These are phyloP conservation scores for Epinotia nisella DNA, from an alignment of 2,888 invertebrate genomes.

Conservation along the genomic window DNA sequence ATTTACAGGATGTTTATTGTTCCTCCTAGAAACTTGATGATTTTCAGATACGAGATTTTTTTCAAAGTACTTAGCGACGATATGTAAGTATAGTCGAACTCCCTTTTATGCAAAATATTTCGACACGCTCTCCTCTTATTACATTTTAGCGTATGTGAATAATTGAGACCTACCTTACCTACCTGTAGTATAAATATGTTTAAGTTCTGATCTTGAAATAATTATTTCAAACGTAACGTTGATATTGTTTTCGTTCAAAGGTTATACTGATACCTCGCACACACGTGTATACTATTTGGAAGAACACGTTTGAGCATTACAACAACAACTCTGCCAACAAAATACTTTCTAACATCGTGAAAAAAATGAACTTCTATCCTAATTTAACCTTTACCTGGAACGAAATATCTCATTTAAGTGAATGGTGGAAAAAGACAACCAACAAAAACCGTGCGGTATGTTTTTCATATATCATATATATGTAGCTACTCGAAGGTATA, in stretches of 20 bases:
- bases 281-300: constrained; percentile 73
- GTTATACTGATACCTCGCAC: constrained; percentile 72
- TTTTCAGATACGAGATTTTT: too few species aligned
- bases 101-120: too few species aligned
- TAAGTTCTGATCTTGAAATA: too few species aligned
- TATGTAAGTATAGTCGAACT: too few species aligned
- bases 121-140: too few species aligned
- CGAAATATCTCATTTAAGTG: constrained; percentile 75
- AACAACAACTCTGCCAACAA: constrained; percentile 66
- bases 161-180: too few species aligned
- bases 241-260: constrained; percentile 52
- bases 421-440: constrained; percentile 71
- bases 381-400: constrained; percentile 77
- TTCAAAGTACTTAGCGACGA: too few species aligned
- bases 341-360: constrained; percentile 71
- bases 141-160: too few species aligned
- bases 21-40: too few species aligned
- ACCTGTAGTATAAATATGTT: too few species aligned
- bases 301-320: constrained; percentile 65
- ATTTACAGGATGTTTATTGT: too few species aligned
- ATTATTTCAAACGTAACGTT: neutral
- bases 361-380: constrained; percentile 73
- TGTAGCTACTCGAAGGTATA: too few species aligned
- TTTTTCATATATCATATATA: constrained; percentile 16
- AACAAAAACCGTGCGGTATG: constrained; percentile 69